A percentile compares a stretch with the other conserved stretches of the same genome.
Conservation (phyloP, 1,140 invertebrate species). For the Scaptomyza hsui region DNA sequence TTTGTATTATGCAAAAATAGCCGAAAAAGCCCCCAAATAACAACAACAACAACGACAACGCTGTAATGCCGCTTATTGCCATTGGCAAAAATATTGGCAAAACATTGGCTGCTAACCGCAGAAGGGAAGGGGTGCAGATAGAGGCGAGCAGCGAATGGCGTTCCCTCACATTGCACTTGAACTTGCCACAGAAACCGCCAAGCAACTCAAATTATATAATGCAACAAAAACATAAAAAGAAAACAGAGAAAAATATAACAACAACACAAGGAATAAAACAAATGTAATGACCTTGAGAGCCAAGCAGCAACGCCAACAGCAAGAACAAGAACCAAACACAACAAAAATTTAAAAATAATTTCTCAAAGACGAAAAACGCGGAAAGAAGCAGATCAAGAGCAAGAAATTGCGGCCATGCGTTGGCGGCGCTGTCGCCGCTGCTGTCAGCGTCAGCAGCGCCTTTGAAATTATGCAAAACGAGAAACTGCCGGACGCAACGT, state of each 20-base stretch:
- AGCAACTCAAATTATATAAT: constrained; percentile 75
- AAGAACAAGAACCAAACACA: constrained; percentile 44
- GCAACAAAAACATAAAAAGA: constrained; percentile 40
- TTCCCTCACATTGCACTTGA: constrained; percentile 68
- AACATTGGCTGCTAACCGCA: constrained; percentile 68
- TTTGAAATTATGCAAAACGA: constrained; percentile 74
- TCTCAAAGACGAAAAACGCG: constrained; percentile 62
- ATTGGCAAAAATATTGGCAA: constrained; percentile 79
- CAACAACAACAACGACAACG: constrained; percentile 24
- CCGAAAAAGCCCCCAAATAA: constrained; percentile 48
- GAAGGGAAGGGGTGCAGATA: constrained; percentile 11
- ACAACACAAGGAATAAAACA: constrained; percentile 64
- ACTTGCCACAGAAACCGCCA: constrained; percentile 70
- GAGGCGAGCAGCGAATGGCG: not conserved
- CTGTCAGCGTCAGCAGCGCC: constrained; percentile 32
- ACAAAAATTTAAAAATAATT: constrained; percentile 81
- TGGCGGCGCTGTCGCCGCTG: constrained; percentile 30
- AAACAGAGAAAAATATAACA: constrained; percentile 21
- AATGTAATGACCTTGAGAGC: constrained; percentile 77
- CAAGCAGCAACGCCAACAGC: constrained; percentile 38
- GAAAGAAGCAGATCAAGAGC: constrained; percentile 53
- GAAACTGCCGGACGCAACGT: constrained; percentile 47
- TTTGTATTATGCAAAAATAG: constrained; percentile 58
- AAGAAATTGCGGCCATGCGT: constrained; percentile 64
- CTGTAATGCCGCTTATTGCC: constrained; percentile 48